Evolutionary conservation across 2,113 vertebrate genomes (phyloP).

Genomic region (Boulengeromyrus knoepffleri): DNA sequence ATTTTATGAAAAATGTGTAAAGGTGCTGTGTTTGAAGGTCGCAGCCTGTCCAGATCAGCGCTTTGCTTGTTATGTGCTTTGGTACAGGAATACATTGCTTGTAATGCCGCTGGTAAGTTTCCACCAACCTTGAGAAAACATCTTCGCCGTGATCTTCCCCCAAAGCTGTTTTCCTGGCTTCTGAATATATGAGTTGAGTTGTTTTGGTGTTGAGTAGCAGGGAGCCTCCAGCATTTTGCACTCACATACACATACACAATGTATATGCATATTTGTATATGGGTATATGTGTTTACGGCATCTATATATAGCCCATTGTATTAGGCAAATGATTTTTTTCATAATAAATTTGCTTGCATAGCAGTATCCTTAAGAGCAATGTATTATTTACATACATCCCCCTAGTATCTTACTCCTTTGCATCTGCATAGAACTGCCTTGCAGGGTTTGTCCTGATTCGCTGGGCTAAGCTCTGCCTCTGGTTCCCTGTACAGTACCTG

Average conservation of each 20-base stretch:
- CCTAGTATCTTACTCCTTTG: background rate
- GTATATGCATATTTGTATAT: background rate
- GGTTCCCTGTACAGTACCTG: background rate
- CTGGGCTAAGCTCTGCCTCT: background rate
- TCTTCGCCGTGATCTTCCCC: background rate
- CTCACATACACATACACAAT: background rate
- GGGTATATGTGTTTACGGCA: background rate
- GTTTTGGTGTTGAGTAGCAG: background rate
- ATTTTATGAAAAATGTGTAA: background rate
- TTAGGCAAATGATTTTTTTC: background rate
- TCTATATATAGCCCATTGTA: background rate
- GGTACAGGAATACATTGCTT: background rate
- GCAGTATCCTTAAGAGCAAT: background rate
- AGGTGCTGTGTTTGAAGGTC: background rate
- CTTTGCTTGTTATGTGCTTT: background rate
- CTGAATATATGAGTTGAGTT: background rate
- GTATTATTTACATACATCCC: background rate
- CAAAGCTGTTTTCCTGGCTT: background rate
- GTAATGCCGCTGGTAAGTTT: background rate
- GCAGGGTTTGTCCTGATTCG: background rate
- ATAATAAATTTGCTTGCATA: background rate
- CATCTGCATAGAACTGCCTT: background rate
- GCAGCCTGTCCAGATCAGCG: background rate
- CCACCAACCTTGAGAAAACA: background rate
- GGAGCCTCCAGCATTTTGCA: background rate